Evolutionary conservation across 64 coral and sea anemone species (phyloP), one percentile per base, ranked within the genome.

Genomic region (Dendrophyllia cribrosa): DNA sequence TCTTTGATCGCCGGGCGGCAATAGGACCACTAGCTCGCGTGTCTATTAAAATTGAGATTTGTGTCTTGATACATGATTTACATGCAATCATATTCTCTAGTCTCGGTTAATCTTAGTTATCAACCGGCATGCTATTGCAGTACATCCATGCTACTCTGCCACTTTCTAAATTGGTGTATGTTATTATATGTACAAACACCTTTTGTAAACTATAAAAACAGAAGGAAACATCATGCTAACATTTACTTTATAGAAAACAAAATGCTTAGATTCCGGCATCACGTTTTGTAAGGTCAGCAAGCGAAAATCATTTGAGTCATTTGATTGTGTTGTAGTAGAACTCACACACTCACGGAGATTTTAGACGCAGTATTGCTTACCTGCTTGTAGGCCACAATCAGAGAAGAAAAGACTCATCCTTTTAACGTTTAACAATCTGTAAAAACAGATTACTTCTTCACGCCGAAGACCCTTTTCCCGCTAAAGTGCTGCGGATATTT

Each of bases 331-430:
- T 22, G 14, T 12, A 26, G 66, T 7, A 70, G 25, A 23, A 4
- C 22, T 34, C 34, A 34, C 53, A 56, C 5, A 50, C 46, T 20
- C 7, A 50, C 15, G 17, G 47, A 50, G 15, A 50, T 50, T 64
- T 67, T 51, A 23, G 11, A 20, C 62, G 9, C 10, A 84, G 7
- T 13, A 68, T 22, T 12, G 43, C 61, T 67, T 84, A 84, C 80
- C 80, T 84, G 19, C 67, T 8, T 45, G 50, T 21, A 68, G 7
- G 44, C 80, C 61, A 22, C 43, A 84, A 11, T 84, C 80, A 11
- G 80, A 84, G 80, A 84, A 84, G n/a, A 84, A 84, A 21, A 84
- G 7, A 68, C 80, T 84, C 80, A 84, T 84, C 43, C 3, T 84
- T 84, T 84, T 5, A 13, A n/a, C 15, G 19, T 4, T 14, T 44